Evolutionary conservation across 2,113 vertebrate genomes (phyloP).

Genomic region (Nestor notabilis): DNA sequence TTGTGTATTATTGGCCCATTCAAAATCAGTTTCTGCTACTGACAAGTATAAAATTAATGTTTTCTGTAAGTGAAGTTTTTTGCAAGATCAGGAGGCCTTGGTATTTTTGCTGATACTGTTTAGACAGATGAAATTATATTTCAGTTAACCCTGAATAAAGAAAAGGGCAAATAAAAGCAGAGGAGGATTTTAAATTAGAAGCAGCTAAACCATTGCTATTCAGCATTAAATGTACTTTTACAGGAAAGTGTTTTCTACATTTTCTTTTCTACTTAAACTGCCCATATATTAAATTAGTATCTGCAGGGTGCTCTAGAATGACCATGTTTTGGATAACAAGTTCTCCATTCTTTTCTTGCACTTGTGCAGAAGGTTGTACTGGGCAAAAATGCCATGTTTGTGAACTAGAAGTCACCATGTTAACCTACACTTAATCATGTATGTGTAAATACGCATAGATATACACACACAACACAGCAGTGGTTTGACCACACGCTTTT

Average conservation of each 20-base stretch:
- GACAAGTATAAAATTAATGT: background rate
- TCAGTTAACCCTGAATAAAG: background rate
- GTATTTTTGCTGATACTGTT: background rate
- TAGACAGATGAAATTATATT: background rate
- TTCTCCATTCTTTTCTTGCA: background rate
- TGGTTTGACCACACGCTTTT: background rate
- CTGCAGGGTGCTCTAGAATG: background rate
- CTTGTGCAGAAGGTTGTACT: background rate
- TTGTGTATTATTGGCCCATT: background rate
- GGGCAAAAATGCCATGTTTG: background rate
- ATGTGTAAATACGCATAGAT: background rate
- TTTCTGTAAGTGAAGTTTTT: background rate
- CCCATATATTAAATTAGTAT: background rate
- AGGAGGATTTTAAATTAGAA: background rate
- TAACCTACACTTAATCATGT: background rate
- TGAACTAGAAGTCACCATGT: background rate
- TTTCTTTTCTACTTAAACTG: background rate
- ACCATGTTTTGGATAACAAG: background rate
- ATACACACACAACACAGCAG: background rate
- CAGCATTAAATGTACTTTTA: background rate
- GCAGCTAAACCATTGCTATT: background rate
- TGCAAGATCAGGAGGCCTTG: background rate
- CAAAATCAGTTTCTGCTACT: background rate
- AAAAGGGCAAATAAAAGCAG: background rate
- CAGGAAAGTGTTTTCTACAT: background rate